Evolutionary conservation across 1,140 invertebrate genomes (phyloP).

Genomic region (Dysdera silvatica): DNA sequence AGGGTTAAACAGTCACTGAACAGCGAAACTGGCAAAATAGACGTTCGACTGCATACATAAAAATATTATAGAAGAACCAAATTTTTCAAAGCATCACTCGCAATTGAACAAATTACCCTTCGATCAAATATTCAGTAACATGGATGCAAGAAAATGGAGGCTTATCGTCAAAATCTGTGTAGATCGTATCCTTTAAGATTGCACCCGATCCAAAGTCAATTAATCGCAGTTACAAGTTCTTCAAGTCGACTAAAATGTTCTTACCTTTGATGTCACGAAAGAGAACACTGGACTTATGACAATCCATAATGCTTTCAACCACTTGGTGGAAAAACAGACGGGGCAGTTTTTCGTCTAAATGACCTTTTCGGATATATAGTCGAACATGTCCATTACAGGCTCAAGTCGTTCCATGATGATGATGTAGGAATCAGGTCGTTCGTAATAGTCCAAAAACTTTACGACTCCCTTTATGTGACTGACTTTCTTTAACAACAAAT

Average conservation of each 20-base stretch:
- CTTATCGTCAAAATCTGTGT: constrained; percentile 62
- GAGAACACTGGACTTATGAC: constrained; percentile 50
- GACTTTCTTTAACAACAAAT: constrained; percentile 54
- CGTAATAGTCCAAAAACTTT: constrained; percentile 54
- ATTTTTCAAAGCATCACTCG: too few relatives aligned
- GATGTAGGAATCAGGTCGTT: constrained; percentile 50
- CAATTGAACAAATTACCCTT: too few relatives aligned
- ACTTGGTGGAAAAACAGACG: constrained; percentile 51
- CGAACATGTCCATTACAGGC: constrained; percentile 58
- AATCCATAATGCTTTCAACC: constrained; percentile 49
- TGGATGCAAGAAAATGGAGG: constrained; percentile 16
- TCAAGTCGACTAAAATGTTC: constrained; percentile 57
- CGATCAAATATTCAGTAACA: too few relatives aligned
- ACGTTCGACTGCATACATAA: too few relatives aligned
- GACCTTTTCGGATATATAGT: constrained; percentile 59
- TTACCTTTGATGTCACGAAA: constrained; percentile 65
- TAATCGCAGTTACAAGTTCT: constrained; percentile 49
- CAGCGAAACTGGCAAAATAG: too few relatives aligned
- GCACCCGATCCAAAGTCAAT: constrained; percentile 64
- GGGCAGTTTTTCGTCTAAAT: constrained; percentile 51
- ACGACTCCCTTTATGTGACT: constrained; percentile 53
- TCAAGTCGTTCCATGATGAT: constrained; percentile 60
- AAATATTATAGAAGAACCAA: too few relatives aligned
- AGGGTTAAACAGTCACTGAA: too few relatives aligned
- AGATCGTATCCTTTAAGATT: constrained; percentile 52